A percentile compares a stretch with the other conserved stretches of the same genome.
phyloP scores from a whole-genome alignment of 2,113 vertebrate species.

The Takifugu flavidus region DNA sequence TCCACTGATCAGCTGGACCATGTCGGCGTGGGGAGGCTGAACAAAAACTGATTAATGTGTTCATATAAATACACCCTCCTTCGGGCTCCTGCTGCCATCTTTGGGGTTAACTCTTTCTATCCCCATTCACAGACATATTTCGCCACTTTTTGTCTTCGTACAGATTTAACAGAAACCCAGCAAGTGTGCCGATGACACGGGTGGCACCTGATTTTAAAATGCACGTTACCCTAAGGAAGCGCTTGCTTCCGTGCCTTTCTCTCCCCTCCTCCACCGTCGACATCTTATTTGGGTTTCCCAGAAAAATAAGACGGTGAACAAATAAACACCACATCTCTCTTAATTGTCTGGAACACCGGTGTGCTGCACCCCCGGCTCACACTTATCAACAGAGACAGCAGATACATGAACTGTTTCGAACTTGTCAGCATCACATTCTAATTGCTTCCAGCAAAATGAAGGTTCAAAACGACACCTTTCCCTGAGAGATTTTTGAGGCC shows the following conservation, averaged over 20 bases:
- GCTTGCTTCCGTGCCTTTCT: slow-evolving; percentile 15
- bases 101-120: slow-evolving; percentile 70
- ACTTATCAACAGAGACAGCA: slow-evolving; percentile 81
- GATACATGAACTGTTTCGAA: slow-evolving; percentile 83
- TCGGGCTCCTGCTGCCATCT: slow-evolving; percentile 73
- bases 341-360: slow-evolving; percentile 80
- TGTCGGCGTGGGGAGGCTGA: slow-evolving; percentile 73
- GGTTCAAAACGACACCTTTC: slow-evolving; percentile 83
- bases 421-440: slow-evolving; percentile 82
- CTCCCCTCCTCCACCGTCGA: slow-evolving; percentile 36
- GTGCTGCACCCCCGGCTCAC: slow-evolving; percentile 72
- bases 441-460: slow-evolving; percentile 79
- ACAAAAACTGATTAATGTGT: slow-evolving; percentile 79
- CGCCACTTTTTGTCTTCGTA: slow-evolving; percentile 41
- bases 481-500: slow-evolving; percentile 81
- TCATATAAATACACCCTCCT: slow-evolving; percentile 68
- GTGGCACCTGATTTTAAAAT: slow-evolving; percentile 59
- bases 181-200: slow-evolving; percentile 36
- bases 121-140: slow-evolving; percentile 17
- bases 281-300: slow-evolving; percentile 63
- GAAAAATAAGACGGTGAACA: slow-evolving; percentile 77
- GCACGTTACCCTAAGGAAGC: slow-evolving; percentile 51
- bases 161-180: slow-evolving; percentile 59
- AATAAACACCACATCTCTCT: slow-evolving; percentile 79
- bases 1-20: slow-evolving; percentile 79